Conservation (phyloP, 2,888 invertebrate genomes). For the Synergus umbraculus region DNA sequence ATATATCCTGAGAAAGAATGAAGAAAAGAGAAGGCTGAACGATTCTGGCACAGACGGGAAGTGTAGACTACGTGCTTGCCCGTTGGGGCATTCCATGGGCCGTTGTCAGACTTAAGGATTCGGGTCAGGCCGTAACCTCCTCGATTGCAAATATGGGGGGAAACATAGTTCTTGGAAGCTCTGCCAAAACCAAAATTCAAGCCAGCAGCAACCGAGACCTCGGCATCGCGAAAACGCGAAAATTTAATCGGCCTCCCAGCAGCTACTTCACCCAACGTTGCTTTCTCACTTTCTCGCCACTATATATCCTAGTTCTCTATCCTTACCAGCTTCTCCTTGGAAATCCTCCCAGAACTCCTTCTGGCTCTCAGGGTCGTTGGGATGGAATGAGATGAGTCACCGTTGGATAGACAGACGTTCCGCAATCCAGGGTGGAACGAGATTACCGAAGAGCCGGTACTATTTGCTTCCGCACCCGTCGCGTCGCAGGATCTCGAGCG, state of each 20-base stretch:
- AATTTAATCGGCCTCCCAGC: slow-evolving; percentile 64
- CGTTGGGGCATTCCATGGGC: slow-evolving; percentile 66
- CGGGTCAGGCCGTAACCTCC: slow-evolving; percentile 72
- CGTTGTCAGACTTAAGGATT: slow-evolving; percentile 70
- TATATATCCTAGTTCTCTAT: slow-evolving; percentile 45
- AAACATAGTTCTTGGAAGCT: slow-evolving; percentile 67
- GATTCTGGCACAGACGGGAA: slow-evolving; percentile 65
- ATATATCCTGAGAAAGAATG: slow-evolving; percentile 51
- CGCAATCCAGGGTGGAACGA: slow-evolving; percentile 48
- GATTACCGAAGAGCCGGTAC: slow-evolving; percentile 50
- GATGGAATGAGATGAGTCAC: slow-evolving; percentile 48
- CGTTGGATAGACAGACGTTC: slow-evolving; percentile 44
- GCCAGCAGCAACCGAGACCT: slow-evolving; percentile 59
- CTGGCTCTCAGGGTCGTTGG: slow-evolving; percentile 47
- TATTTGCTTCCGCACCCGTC: slow-evolving; percentile 44
- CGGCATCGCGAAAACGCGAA: slow-evolving; percentile 62
- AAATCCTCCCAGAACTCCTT: slow-evolving; percentile 44
- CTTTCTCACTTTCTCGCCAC: slow-evolving; percentile 44
- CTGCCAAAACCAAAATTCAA: slow-evolving; percentile 73
- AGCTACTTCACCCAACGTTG: slow-evolving; percentile 45
- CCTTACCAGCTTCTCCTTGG: slow-evolving; percentile 26
- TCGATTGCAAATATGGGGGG: slow-evolving; percentile 72
- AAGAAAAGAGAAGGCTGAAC: slow-evolving; percentile 45
- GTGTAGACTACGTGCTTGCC: slow-evolving; percentile 70
- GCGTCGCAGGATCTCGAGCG: slow-evolving; percentile 44